Percentiles rank a stretch among this genome's conserved stretches.
These are phyloP conservation scores for Oligia latruncula DNA, from an alignment of 2,888 invertebrate species.

Conservation along the genomic window DNA sequence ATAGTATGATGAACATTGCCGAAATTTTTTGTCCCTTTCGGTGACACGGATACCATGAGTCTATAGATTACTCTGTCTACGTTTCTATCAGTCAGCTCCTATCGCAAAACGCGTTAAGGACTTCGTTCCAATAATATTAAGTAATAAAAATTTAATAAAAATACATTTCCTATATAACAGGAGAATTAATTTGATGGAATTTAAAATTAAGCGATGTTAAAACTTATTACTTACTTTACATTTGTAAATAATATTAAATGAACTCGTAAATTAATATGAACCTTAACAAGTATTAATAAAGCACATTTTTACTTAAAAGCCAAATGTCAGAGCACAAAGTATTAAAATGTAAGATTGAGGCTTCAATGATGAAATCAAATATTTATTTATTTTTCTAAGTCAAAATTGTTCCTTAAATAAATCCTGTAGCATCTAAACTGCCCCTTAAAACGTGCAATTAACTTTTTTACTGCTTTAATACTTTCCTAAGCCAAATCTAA, in stretches of 20 bases:
- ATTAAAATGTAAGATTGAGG: conserved; percentile 10
- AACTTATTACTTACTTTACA: neutral
- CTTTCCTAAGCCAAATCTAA: conserved; percentile 9
- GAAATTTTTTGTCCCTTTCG: no score
- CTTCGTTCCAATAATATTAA: neutral
- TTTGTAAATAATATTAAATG: conserved; percentile 22
- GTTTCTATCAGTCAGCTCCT: neutral
- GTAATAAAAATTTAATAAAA: neutral
- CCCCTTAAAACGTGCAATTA: conserved; percentile 11
- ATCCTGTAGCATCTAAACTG: conserved; percentile 1
- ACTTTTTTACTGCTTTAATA: conserved; percentile 19
- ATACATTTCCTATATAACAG: conserved; percentile 1
- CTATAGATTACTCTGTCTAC: no score
- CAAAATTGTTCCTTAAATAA: conserved; percentile 7
- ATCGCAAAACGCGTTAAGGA: neutral
- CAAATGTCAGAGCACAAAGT: conserved; percentile 28
- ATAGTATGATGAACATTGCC: no score
- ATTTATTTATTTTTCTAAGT: neutral
- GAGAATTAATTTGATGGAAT: conserved; percentile 16
- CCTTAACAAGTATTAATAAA: conserved; percentile 21
- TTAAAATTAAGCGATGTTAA: conserved; percentile 1
- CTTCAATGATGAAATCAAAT: neutral
- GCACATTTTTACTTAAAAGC: conserved; percentile 13
- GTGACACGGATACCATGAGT: no score
- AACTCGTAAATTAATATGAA: conserved; percentile 2